Base-by-base conservation (phyloP, 2,888 invertebrate species). In the Helicoverpa assulta region DNA sequence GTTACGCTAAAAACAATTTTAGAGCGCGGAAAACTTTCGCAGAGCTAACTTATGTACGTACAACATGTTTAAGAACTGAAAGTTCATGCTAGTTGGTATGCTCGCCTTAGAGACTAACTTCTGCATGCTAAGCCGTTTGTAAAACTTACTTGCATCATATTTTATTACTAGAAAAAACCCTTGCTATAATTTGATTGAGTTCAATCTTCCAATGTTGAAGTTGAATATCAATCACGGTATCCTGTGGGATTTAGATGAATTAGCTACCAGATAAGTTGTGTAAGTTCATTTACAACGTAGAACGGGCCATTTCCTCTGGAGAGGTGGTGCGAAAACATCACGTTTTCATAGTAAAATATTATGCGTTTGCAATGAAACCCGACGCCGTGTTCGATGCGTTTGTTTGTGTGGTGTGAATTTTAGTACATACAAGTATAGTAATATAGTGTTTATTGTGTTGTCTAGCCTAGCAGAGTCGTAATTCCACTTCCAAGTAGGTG, bases 301-400 rank as follows among this genome's bases (percentile, higher is more conserved):
- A 74, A 75, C 62, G 75, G 73, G 67, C 65, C 66, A 78, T 81
- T 82, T 83, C 81, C 76, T 76, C 79, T 70, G 54, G 60, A 73
- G 73, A 74, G 68, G 64, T 53, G 5, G 58, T 74, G 61, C 57
- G 62, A 88, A 87, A 88, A 89, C 86, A 88, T 89, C 88, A 90
- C 90, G 89, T 88, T 88, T 88, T 83, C 85, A 85, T 83, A 86
- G 86, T 87, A 85, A 89, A 89, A 87, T 86, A 87, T 85, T 84
- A 82, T 78, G 78, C 79, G 83, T 86, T 85, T 82, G 79, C 80
- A 78, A 82, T 89, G 90, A 87, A 90, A 90, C 79, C 78, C 70
- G 84, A 89, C 73, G 76, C 88, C 84, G 65, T 78, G 79, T 84
- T 79, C 82, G 68, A 81, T 81, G 82, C 74, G 77, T 82, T 80